Evolutionary conservation across 2,888 invertebrate genomes (phyloP), one percentile per base, ranked within the genome.

Genomic region (Clistopyga incitator): DNA sequence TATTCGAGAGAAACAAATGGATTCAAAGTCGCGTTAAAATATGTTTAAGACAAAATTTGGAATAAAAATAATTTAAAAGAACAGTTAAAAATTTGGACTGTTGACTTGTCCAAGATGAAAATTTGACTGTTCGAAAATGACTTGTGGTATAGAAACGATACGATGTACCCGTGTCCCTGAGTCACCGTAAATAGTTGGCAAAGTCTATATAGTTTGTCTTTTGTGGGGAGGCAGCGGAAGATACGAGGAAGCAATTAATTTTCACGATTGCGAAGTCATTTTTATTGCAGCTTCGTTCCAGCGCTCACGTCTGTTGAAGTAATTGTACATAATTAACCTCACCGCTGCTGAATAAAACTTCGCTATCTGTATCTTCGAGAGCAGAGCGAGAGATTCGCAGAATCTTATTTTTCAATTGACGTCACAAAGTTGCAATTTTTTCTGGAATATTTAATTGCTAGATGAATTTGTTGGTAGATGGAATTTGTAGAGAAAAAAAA

Each of bases 151-250:
- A 61, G 59, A 74, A 50, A 50, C 25, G 38, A 34, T 29, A 47
- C 45, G 59, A 61, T 72, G 45, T 59, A 59, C 15, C 70, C 70
- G 38, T 72, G 29, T 72, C 15, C 13, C 45, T 13, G 38, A 64
- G 18, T 18, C 42, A 42, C 42, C 18, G 20, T 20, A 20, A 42
- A 8, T 1, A 20, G 64, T 65, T 3, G 38, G 42, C 64, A 6
- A 42, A 42, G 47, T 45, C 59, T 59, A 61, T 71, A 71, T 74
- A 61, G 72, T 47, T 74, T 74, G 72, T 74, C 72, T 59, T 61
- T 74, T 47, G 72, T 74, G 59, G 72, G 72, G 47, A 74, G 72
- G 72, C 72, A 25, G 61, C 74, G 74, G 34, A 50, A 74, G 47
- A 74, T 25, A 74, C 47, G 59, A 61, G 74, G 59, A 74, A 74